A percentile compares a stretch with the other conserved stretches of the same genome.
These are phyloP conservation scores for Corydoras sp. DNA, from an alignment of 2,113 vertebrate species.

Conservation along the genomic window DNA sequence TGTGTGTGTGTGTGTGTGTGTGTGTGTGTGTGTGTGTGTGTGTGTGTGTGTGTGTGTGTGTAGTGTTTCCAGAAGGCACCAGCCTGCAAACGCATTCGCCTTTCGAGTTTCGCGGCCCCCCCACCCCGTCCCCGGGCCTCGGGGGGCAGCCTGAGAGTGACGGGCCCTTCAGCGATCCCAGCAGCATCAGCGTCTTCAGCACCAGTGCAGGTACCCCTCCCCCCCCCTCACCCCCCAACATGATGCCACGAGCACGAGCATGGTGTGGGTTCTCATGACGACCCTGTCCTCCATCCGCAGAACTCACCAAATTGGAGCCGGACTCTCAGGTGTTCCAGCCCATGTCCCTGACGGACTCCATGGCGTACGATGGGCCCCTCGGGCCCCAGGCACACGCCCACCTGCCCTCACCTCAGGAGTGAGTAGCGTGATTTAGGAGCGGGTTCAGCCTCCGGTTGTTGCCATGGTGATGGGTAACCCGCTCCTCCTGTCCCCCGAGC, in stretches of 20 bases:
- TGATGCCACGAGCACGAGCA: too few relatives aligned
- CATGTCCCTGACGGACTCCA: conserved; percentile 54
- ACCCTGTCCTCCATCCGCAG: conserved; percentile 40
- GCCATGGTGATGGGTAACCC: too few relatives aligned
- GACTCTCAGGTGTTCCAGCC: conserved; percentile 62
- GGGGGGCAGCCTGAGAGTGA: conserved; percentile 56
- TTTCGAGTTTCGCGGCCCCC: conserved; percentile 65
- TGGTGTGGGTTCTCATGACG: too few relatives aligned
- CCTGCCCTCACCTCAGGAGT: conserved; percentile 66
- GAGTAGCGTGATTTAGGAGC: conserved; percentile 29
- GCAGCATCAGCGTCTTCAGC: conserved; percentile 63
- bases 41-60: neutral
- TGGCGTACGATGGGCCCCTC: conserved; percentile 59
- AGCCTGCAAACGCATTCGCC: conserved; percentile 65
- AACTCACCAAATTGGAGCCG: conserved; percentile 58
- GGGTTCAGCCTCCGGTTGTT: too few relatives aligned
- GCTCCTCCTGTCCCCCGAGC: neutral
- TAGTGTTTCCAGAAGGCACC: conserved; percentile 64
- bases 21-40: neutral
- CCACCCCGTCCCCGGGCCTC: conserved; percentile 62
- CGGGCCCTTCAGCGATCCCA: conserved; percentile 64
- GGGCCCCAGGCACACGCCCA: conserved; percentile 49
- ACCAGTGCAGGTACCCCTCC: conserved; percentile 63
- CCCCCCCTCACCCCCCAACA: neutral
- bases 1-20: neutral